phyloP scores from a whole-genome alignment of 2,888 invertebrate species.

The Andrena flavipes region DNA sequence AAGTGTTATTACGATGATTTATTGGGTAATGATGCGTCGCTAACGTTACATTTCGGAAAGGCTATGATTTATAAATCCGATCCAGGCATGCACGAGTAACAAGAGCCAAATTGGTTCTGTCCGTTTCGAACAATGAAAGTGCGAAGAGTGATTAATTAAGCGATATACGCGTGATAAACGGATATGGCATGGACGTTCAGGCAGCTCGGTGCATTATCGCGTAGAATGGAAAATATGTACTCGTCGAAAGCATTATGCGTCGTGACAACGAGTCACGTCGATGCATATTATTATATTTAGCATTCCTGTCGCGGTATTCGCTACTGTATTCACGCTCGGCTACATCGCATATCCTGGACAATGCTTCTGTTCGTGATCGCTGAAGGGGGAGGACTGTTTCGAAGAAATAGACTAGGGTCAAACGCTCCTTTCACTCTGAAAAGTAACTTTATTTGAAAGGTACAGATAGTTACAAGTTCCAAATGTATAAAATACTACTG shows the following conservation, averaged over 20 bases:
- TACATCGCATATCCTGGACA: background rate
- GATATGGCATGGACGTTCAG: slow-evolving; percentile 46
- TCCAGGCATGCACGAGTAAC: slow-evolving; percentile 41
- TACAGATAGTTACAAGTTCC: too few species aligned
- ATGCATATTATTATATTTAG: slow-evolving; percentile 39
- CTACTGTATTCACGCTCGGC: background rate
- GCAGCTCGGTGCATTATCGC: slow-evolving; percentile 40
- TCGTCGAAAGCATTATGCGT: slow-evolving; percentile 32
- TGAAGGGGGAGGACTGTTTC: too few species aligned
- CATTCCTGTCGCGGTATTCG: background rate
- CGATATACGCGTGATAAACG: slow-evolving; percentile 60
- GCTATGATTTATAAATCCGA: slow-evolving; percentile 28
- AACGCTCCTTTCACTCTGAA: background rate
- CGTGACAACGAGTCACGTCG: slow-evolving; percentile 42
- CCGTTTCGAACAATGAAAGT: slow-evolving; percentile 58
- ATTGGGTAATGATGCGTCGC: slow-evolving; percentile 31
- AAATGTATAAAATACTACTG: too few species aligned
- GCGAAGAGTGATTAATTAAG: slow-evolving; percentile 60
- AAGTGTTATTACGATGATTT: slow-evolving; percentile 33
- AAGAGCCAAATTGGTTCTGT: slow-evolving; percentile 57
- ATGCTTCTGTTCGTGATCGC: background rate
- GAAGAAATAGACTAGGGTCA: background rate
- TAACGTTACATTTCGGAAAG: slow-evolving; percentile 8
- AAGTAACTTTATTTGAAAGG: too few species aligned
- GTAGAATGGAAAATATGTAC: slow-evolving; percentile 45